Evolutionary conservation across 2,113 vertebrate genomes (phyloP).

Genomic region (Pangasianodon gigas): DNA sequence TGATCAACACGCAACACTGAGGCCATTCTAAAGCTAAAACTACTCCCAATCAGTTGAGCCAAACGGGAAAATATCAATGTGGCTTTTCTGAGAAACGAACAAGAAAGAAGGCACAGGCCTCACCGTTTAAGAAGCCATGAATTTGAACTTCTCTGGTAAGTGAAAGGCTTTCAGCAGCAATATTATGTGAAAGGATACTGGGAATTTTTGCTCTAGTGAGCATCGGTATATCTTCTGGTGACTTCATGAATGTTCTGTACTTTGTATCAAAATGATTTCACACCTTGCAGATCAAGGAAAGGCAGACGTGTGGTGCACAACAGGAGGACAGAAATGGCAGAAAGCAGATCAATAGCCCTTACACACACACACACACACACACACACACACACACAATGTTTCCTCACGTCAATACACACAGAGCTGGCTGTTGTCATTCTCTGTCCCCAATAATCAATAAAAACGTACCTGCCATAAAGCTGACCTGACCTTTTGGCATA

Average conservation of each 20-base stretch:
- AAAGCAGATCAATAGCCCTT: conserved; percentile 70
- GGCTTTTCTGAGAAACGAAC: conserved; percentile 15
- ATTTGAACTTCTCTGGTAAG: neutral
- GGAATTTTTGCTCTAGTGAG: neutral
- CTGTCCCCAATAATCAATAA: conserved; percentile 22
- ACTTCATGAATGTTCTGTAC: neutral
- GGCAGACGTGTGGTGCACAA: conserved; percentile 44
- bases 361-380: conserved; percentile 61
- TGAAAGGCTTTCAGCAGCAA: neutral
- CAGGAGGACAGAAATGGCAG: conserved; percentile 58
- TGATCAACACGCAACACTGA: conserved; percentile 48
- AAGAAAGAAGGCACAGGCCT: neutral
- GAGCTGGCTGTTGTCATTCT: conserved; percentile 60
- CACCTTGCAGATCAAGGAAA: conserved; percentile 49
- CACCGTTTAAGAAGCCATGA: neutral
- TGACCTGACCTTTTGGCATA: conserved; percentile 64
- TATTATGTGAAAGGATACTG: too few relatives aligned
- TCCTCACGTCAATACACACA: conserved; percentile 61
- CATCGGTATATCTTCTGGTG: neutral
- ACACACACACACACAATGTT: conserved; percentile 59
- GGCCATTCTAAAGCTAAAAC: conserved; percentile 44
- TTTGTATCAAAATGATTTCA: neutral
- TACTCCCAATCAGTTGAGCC: conserved; percentile 10
- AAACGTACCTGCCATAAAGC: conserved; percentile 43
- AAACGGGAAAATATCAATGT: conserved; percentile 36